Percentiles rank a stretch among this genome's conserved stretches.
These are phyloP conservation scores for Thymelicus acteon DNA, from an alignment of 2,888 invertebrate genomes.

Conservation along the genomic window DNA sequence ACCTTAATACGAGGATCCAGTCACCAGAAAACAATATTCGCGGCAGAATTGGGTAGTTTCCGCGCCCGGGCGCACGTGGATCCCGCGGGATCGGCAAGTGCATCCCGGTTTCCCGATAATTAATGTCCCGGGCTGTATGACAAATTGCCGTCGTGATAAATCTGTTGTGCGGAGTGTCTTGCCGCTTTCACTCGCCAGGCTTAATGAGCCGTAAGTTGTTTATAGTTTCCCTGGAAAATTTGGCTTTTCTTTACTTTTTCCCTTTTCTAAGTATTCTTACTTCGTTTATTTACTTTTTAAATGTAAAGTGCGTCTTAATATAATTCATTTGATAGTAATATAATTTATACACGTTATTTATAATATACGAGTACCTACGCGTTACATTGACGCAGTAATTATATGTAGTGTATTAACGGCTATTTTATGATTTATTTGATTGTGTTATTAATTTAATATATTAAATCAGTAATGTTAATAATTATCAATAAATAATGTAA, in stretches of 20 bases:
- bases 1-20: not conserved
- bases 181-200: slow-evolving; percentile 18
- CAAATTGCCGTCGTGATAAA: slow-evolving; percentile 42
- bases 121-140: slow-evolving; percentile 41
- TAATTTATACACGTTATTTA: no score
- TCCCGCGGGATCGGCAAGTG: slow-evolving; percentile 40
- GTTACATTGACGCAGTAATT: no score
- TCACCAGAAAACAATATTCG: slow-evolving; percentile 36
- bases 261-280: no score
- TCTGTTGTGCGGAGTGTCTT: slow-evolving; percentile 34
- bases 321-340: no score
- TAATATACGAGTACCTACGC: no score
- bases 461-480: no score
- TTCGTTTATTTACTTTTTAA: no score
- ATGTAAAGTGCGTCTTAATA: no score
- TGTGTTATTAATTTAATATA: no score
- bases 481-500: no score
- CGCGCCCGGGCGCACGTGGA: slow-evolving; percentile 53
- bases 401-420: no score
- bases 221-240: slow-evolving; percentile 9
- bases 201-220: slow-evolving; percentile 34
- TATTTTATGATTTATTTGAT: no score
- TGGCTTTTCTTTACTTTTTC: not conserved
- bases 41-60: slow-evolving; percentile 68
- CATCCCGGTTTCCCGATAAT: slow-evolving; percentile 42